A percentile compares a stretch with the other conserved stretches of the same genome.
Conservation (phyloP, 2,797 vertebrate species). For the Falco novaeseelandiae region DNA sequence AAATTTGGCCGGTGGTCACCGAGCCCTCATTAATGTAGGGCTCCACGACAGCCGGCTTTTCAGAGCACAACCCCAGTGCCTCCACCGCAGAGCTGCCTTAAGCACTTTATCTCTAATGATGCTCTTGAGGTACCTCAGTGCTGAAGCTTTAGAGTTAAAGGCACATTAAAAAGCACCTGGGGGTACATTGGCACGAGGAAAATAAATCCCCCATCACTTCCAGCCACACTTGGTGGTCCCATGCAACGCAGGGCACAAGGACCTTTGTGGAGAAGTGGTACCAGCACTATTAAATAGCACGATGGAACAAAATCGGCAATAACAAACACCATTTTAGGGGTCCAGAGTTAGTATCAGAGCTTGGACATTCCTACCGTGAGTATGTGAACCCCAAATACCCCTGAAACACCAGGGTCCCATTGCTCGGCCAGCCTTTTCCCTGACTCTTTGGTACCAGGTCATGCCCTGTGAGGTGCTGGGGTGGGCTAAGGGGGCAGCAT, state of each 20-base stretch:
- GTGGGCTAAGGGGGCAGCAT: background rate
- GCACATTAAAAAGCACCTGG: background rate
- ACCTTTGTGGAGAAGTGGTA: background rate
- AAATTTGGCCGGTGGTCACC: background rate
- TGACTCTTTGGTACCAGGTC: fast-evolving
- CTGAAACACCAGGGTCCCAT: background rate
- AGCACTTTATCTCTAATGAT: background rate
- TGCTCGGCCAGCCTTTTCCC: background rate
- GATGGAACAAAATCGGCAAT: background rate
- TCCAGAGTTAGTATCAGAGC: background rate
- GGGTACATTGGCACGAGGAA: background rate
- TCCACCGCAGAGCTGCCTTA: background rate
- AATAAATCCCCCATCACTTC: background rate
- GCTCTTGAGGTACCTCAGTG: background rate
- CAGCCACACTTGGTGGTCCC: fast-evolving
- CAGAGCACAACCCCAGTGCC: background rate
- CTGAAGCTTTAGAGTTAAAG: background rate
- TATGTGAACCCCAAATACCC: background rate
- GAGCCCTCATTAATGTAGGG: background rate
- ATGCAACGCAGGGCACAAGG: fast-evolving
- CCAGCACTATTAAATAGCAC: background rate
- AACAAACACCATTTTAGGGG: background rate
- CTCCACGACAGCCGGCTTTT: background rate
- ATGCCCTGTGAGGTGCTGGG: background rate
- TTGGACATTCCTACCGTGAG: background rate